Evolutionary conservation across 1,140 invertebrate species (phyloP).

Genomic region (Babylonia areolata): DNA sequence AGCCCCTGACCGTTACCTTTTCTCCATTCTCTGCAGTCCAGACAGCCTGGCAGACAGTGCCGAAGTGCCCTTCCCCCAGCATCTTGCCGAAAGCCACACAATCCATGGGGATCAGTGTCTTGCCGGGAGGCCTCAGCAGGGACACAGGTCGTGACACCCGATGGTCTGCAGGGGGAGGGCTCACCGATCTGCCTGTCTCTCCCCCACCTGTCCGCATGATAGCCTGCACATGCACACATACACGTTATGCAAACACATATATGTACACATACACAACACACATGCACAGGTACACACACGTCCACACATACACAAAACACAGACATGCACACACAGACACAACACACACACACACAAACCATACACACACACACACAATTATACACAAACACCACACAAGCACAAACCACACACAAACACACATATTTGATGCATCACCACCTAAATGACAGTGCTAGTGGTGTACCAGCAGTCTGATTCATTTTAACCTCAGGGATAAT

Average conservation of each 20-base stretch:
- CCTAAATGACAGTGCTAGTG: too few relatives aligned
- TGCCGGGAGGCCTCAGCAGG: constrained; percentile 78
- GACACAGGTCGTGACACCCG: constrained; percentile 60
- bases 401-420: background rate
- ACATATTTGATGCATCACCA: too few relatives aligned
- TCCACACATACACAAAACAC: background rate
- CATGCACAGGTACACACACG: background rate
- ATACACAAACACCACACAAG: background rate
- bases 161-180: constrained; percentile 65
- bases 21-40: constrained; percentile 96
- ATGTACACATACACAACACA: background rate
- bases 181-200: constrained; percentile 50
- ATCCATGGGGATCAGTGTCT: constrained; percentile 96
- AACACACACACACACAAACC: background rate
- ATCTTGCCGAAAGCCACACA: constrained; percentile 96
- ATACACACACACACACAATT: background rate
- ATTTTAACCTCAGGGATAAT: too few relatives aligned
- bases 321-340: background rate
- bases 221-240: constrained; percentile 56
- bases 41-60: constrained; percentile 96
- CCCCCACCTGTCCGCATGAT: constrained; percentile 58
- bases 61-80: constrained; percentile 97
- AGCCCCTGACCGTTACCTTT: constrained; percentile 81
- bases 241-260: background rate
- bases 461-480: too few relatives aligned